phyloP scores from a whole-genome alignment of 2,888 invertebrate species.

The Lamproptera curius region DNA sequence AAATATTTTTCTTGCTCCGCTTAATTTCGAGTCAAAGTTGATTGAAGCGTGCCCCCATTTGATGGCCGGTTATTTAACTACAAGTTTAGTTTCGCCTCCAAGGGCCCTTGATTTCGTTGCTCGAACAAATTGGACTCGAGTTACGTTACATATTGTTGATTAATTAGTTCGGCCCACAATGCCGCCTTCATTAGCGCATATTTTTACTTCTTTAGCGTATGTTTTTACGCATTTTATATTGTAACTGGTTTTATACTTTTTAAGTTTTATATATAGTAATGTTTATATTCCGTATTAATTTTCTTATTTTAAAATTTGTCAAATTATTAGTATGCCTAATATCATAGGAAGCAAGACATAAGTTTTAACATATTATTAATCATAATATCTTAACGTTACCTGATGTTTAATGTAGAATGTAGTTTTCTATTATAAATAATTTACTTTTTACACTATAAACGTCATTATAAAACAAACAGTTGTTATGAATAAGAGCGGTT shows the following conservation, averaged over 20 bases:
- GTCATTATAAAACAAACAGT: no score
- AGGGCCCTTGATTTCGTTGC: slow-evolving; percentile 50
- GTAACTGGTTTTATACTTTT: neutral
- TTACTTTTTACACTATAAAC: no score
- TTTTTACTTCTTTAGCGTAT: neutral
- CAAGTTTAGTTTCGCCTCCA: slow-evolving; percentile 46
- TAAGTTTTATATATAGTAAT: no score
- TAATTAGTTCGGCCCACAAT: neutral
- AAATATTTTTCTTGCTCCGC: neutral
- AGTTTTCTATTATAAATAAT: no score
- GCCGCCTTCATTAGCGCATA: neutral
- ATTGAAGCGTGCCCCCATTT: slow-evolving; percentile 20
- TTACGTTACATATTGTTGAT: neutral
- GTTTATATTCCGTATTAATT: no score
- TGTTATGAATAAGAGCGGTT: no score
- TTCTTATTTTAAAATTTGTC: no score
- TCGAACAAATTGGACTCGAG: slow-evolving; percentile 64
- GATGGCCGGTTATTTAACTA: slow-evolving; percentile 40
- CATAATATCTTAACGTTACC: no score
- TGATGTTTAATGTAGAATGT: no score
- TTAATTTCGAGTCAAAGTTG: neutral
- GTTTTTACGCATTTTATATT: neutral
- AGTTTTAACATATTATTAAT: neutral
- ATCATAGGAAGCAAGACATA: neutral
- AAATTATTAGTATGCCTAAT: no score